Base-by-base conservation (phyloP, 2,888 invertebrate species). In the Kuschelorhynchus macadamiae region DNA sequence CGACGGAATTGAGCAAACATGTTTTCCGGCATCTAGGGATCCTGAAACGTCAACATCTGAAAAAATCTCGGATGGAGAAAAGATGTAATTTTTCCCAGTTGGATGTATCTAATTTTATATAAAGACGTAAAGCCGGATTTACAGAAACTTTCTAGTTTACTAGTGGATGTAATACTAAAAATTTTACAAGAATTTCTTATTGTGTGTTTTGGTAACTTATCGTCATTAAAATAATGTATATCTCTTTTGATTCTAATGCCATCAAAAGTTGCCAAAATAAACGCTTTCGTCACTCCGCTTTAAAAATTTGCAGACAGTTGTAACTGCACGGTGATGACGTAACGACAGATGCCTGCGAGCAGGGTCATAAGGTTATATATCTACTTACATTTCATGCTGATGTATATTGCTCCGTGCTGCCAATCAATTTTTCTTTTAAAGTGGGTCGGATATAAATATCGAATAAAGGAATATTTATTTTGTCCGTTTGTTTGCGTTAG, bases 401-500 rank as follows among this genome's bases (percentile, higher is more conserved):
- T 44, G 62, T 62, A 50, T 62, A 53, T 62, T 62, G 53, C 44
- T 62, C 46, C 30, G 50, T 20, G 42, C 18, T 62, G 62, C 52
- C 53, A 62, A 62, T 62, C 62, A 62, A 62, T 62, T 53, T 62
- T 53, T 49, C 47, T 49, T 47, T 16, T 21, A 49, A 49, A 59
- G 57, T 49, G 39, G 49, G 39, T 39, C 59, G 49, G 39, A 39
- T 59, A 59, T 59, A 59, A 59, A 59, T 59, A 59, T 49, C 25
- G 21, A 8, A 36, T 41, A 59, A 49, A 59, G 21, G 49, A 49
- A 16, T 49, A 49, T 49, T n/a, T n/a, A n/a, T n/a, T n/a, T 57
- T 57, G 46, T 47, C 18, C 47, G 36, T 57, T 57, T 57, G 47
- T 57, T 57, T 46, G 36, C 46, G 11, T 46, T 33, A 49, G 59